Evolutionary conservation across 2,888 invertebrate genomes (phyloP).

Genomic region (Nezara viridula): DNA sequence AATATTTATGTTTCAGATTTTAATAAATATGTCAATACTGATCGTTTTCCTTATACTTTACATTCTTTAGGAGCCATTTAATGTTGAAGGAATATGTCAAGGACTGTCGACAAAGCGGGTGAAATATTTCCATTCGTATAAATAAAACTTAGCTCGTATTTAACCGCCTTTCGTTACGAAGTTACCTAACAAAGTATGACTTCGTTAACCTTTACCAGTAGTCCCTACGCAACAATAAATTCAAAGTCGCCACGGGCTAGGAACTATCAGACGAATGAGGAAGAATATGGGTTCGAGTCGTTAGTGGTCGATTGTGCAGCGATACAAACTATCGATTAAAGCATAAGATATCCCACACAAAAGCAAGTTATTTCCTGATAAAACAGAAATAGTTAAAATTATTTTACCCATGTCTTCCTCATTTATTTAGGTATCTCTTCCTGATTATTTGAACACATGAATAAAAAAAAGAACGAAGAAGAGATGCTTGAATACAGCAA

Average conservation of each 20-base stretch:
- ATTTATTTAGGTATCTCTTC: background rate
- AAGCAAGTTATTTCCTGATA: background rate
- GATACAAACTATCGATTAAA: background rate
- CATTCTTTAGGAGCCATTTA: background rate
- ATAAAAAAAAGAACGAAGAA: background rate
- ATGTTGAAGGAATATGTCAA: background rate
- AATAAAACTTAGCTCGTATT: background rate
- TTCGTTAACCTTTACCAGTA: background rate
- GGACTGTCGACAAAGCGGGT: background rate
- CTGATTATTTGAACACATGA: background rate
- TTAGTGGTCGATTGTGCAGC: too few relatives aligned
- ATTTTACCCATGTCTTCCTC: background rate
- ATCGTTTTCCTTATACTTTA: too few relatives aligned
- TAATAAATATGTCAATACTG: too few relatives aligned
- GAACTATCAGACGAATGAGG: background rate
- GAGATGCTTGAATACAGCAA: background rate
- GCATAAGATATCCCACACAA: background rate
- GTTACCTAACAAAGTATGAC: background rate
- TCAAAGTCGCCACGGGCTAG: background rate
- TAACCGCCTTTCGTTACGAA: background rate
- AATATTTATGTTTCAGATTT: too few relatives aligned
- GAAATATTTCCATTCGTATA: background rate
- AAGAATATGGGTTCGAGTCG: background rate
- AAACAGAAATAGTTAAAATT: background rate
- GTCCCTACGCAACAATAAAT: background rate